Evolutionary conservation across 2,797 vertebrate genomes (phyloP).

Genomic region (Pitangus sulphuratus): DNA sequence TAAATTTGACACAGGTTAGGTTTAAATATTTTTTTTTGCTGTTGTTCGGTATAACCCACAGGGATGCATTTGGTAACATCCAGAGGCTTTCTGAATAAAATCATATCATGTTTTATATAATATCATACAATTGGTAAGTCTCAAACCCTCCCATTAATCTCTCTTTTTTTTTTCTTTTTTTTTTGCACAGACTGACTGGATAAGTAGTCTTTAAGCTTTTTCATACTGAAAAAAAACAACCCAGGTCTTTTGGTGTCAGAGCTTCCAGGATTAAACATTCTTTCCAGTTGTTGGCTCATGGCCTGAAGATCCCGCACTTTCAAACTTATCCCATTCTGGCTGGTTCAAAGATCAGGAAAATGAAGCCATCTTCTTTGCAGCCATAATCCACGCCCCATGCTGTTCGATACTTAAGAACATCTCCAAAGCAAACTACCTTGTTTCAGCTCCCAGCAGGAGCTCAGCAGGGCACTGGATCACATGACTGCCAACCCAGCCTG

Average conservation of each 20-base stretch:
- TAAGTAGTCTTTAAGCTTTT: background rate
- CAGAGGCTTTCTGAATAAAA: background rate
- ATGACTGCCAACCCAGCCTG: background rate
- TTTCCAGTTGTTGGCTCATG: slow-evolving; percentile 33
- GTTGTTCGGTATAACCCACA: background rate
- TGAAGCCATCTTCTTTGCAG: slow-evolving; percentile 73
- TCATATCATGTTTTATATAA: background rate
- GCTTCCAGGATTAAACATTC: slow-evolving; percentile 59
- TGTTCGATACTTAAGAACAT: slow-evolving; percentile 68
- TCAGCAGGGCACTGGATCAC: slow-evolving; percentile 38
- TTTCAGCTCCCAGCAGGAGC: slow-evolving; percentile 19
- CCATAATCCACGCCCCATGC: slow-evolving; percentile 63
- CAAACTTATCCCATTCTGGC: slow-evolving; percentile 37
- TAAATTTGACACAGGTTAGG: background rate
- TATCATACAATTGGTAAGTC: background rate
- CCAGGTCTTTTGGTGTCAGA: background rate
- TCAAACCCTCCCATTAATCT: background rate
- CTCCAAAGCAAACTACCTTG: slow-evolving; percentile 72
- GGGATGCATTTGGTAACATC: background rate
- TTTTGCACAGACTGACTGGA: background rate
- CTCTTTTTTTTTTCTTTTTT: background rate
- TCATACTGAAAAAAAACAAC: background rate
- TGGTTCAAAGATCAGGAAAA: slow-evolving; percentile 69
- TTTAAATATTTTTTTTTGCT: background rate
- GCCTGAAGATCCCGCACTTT: slow-evolving; percentile 55